Base-by-base conservation (phyloP, 2,113 vertebrate species). In the Sterrhoptilus dennistouni region DNA sequence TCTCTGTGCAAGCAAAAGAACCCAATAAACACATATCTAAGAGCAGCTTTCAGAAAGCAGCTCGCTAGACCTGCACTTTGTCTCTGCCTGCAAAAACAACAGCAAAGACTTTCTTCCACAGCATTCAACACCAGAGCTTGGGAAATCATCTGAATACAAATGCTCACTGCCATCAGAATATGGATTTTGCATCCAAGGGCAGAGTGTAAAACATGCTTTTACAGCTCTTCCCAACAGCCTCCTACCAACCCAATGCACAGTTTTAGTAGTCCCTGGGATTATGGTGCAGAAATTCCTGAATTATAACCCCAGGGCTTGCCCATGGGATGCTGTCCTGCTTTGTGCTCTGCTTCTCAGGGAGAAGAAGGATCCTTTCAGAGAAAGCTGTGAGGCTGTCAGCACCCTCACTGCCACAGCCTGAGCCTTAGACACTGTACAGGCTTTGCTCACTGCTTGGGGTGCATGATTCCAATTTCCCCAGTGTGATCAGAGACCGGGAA, bases 141-240 rank as follows among this genome's bases (percentile, higher is more conserved):
- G 83, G 50, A 91, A 96, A 90, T 22, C 53, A 80, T 47, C 56
- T 78, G 92, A 96, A 95, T 90, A 91, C 66, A 84, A 96, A 96
- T 77, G 53, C 49, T 95, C 65, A 21, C 78, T 82, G 54, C 49
- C 29, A 12, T 84, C 38, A 85, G 82, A 42, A 31, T 38, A 74
- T 2, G 1, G 44, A 93, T 90, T 81, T 89, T n/a, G 42, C 63
- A 77, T 47, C 77, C 91, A 88, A 95, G 75, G 74, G 57, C 75
- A 93, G 81, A 50, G 70, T 14, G 5, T 42, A 66, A 92, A 76
- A 64, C 24, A 49, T 28, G 22, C 12, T 74, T 96, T 93, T 60
- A 89, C 33, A 78, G 61, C 82, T 85, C 45, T 59, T 80, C 71
- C 52, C 74, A 83, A 61, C 28, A 90, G 11, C 28, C 90, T 94